Conservation (phyloP, 2,888 invertebrate genomes). For the Cheilosia urbana region DNA sequence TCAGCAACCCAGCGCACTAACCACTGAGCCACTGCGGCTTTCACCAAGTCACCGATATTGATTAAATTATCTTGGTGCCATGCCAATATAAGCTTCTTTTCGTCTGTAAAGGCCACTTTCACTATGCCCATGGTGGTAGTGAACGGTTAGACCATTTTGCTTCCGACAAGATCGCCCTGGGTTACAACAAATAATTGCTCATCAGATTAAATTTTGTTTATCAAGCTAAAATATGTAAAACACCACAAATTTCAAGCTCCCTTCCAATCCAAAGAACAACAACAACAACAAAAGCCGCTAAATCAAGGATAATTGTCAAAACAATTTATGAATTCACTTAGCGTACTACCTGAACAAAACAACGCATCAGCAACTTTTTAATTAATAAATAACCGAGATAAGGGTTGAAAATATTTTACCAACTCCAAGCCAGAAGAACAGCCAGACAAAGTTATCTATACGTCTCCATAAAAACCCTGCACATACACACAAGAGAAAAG, state of each 20-base stretch:
- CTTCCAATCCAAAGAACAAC: not conserved
- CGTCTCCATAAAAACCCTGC: not conserved
- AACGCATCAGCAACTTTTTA: slow-evolving; percentile 53
- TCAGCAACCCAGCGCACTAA: no score
- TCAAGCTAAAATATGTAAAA: no score
- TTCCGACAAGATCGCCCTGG: no score
- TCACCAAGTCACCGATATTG: no score
- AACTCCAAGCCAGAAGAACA: not conserved
- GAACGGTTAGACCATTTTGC: no score
- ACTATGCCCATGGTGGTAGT: no score
- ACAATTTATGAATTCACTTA: slow-evolving; percentile 64
- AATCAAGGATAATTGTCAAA: slow-evolving; percentile 57
- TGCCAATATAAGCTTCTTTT: no score
- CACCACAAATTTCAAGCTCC: not conserved
- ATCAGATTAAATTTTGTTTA: no score
- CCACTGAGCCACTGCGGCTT: no score
- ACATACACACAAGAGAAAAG: not conserved
- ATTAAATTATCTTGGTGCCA: no score
- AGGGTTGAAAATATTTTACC: not conserved
- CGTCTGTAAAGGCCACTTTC: no score
- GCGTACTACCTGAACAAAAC: slow-evolving; percentile 20
- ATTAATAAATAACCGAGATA: slow-evolving; percentile 64
- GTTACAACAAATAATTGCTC: no score
- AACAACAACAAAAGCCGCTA: slow-evolving; percentile 19
- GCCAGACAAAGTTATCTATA: not conserved